Percentiles rank a stretch among this genome's conserved stretches.
Conservation (phyloP, 2,888 invertebrate genomes). For the Anaspis maculata region DNA sequence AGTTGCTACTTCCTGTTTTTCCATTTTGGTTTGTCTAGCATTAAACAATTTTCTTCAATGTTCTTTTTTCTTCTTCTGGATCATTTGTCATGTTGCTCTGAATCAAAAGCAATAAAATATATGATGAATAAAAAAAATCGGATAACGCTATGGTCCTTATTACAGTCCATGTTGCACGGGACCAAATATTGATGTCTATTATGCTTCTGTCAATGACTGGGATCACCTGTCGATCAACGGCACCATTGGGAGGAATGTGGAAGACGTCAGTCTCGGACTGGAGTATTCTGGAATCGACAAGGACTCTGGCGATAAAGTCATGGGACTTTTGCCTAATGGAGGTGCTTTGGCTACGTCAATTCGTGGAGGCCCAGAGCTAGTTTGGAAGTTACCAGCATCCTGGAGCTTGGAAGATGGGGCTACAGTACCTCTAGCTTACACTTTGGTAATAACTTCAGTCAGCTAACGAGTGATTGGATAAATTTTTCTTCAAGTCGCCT, state of each 20-base stretch:
- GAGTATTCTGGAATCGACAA: constrained; percentile 58
- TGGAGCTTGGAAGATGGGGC: constrained; percentile 60
- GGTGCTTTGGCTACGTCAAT: constrained; percentile 48
- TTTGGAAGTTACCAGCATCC: constrained; percentile 45
- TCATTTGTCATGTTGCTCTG: too few species aligned
- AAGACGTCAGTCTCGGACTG: constrained; percentile 78
- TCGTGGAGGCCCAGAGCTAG: constrained; percentile 41
- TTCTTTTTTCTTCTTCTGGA: too few species aligned
- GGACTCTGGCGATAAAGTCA: constrained; percentile 38
- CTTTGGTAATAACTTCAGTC: constrained; percentile 39
- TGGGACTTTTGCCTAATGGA: constrained; percentile 37
- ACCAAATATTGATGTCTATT: too few species aligned
- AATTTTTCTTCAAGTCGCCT: too few species aligned
- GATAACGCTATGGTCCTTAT: too few species aligned
- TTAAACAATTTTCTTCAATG: too few species aligned
- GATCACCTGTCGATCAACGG: constrained; percentile 33
- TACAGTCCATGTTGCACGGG: too few species aligned
- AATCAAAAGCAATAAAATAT: too few species aligned
- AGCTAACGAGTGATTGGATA: too few species aligned
- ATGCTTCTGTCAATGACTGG: constrained; percentile 4
- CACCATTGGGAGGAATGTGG: constrained; percentile 84
- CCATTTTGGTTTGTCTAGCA: too few species aligned
- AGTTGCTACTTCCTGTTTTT: too few species aligned
- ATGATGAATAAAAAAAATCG: too few species aligned
- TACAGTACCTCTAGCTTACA: constrained; percentile 56